phyloP scores from a whole-genome alignment of 2,888 invertebrate species.

The Macrophya annulata region DNA sequence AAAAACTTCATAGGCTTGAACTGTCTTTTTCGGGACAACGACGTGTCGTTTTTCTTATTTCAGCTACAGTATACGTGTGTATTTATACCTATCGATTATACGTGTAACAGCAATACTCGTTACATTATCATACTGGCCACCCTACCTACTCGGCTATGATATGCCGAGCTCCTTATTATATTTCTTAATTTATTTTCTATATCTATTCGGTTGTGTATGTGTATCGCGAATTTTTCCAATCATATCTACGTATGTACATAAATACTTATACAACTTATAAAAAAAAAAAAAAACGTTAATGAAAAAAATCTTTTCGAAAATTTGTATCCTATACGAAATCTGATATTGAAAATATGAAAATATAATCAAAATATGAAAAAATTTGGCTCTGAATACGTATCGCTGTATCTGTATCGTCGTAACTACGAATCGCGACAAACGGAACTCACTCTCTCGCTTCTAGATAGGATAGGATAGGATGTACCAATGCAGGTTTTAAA shows the following conservation, averaged over 20 bases:
- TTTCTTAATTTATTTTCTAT: slow-evolving; percentile 4
- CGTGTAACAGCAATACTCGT: not conserved
- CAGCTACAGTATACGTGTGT: not conserved
- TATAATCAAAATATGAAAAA: too few species aligned
- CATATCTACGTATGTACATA: too few species aligned
- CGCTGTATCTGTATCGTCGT: not conserved
- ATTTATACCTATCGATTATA: not conserved
- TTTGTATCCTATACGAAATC: too few species aligned
- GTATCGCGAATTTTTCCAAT: slow-evolving; percentile 8
- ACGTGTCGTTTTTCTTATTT: not conserved
- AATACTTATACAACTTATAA: too few species aligned
- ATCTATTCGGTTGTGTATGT: not conserved
- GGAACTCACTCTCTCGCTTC: not conserved
- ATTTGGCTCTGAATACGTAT: not conserved
- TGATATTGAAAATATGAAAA: too few species aligned
- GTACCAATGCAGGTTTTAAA: not conserved
- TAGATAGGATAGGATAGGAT: not conserved
- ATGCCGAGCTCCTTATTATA: slow-evolving; percentile 13
- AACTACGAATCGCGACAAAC: slow-evolving; percentile 11
- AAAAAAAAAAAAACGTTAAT: too few species aligned
- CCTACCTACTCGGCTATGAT: not conserved
- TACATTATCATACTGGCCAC: slow-evolving; percentile 20
- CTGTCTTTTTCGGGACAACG: not conserved
- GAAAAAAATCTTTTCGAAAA: too few species aligned
- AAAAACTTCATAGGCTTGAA: not conserved